phyloP scores from a whole-genome alignment of 2,113 vertebrate species.

The Toxostoma redivivum region DNA sequence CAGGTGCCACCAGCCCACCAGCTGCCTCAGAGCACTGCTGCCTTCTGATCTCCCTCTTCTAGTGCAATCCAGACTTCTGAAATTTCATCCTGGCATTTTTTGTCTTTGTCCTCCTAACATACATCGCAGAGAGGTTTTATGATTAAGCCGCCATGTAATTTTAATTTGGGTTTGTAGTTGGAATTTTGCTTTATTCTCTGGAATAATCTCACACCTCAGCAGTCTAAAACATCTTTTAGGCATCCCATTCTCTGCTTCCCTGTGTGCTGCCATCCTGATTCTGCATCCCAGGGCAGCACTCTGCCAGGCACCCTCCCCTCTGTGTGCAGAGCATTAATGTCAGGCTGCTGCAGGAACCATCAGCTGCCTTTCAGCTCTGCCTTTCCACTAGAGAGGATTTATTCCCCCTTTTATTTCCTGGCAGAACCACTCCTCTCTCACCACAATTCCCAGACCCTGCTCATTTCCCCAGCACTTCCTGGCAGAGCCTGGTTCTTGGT shows the following conservation, averaged over 20 bases:
- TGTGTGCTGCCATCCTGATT: rapidly evolving
- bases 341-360: not conserved
- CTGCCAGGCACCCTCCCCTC: not conserved
- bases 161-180: not conserved
- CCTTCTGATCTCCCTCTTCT: not conserved
- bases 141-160: not conserved
- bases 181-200: not conserved
- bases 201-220: not conserved
- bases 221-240: not conserved
- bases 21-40: rapidly evolving
- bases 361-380: not conserved
- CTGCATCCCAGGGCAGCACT: not conserved
- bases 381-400: not conserved
- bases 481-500: not conserved
- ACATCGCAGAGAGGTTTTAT: not conserved
- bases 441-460: not conserved
- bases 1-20: not conserved
- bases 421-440: not conserved
- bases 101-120: not conserved
- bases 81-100: not conserved
- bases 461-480: not conserved
- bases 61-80: not conserved
- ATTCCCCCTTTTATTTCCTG: not conserved
- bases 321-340: not conserved
- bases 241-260: not conserved